Percentiles rank a stretch among this genome's conserved stretches.
Conservation (phyloP, 2,113 vertebrate species). For the Notechis scutatus region DNA sequence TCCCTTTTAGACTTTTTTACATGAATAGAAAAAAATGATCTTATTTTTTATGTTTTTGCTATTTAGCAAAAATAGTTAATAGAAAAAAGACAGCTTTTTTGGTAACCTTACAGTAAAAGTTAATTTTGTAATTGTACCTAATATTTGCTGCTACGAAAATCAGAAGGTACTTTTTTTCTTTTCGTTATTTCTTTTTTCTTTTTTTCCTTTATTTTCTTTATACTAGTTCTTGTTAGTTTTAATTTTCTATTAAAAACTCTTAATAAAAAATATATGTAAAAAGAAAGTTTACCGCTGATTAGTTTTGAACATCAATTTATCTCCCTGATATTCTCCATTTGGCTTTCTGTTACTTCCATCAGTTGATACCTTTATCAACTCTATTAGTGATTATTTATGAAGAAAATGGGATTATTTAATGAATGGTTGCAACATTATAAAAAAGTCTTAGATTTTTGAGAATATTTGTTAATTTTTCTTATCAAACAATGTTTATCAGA, state of each 20-base stretch:
- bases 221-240: background rate
- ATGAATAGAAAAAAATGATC: background rate
- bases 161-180: background rate
- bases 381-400: background rate
- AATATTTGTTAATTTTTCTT: background rate
- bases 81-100: background rate
- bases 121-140: background rate
- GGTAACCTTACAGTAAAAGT: background rate
- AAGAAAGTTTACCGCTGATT: background rate
- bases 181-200: background rate
- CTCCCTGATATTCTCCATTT: background rate
- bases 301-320: conserved; percentile 35
- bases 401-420: background rate
- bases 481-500: background rate
- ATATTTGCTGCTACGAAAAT: background rate
- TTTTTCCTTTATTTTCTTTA: background rate
- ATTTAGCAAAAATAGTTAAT: background rate
- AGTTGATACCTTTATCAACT: background rate
- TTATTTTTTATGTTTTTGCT: background rate
- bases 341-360: conserved; percentile 28
- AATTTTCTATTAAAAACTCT: background rate
- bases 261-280: background rate
- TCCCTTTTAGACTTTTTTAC: background rate
- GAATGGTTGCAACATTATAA: conserved; percentile 10
- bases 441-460: background rate